A percentile compares a stretch with the other conserved stretches of the same genome.
These are phyloP conservation scores for Nipponia nippon DNA, from an alignment of 2,113 vertebrate genomes.

Conservation along the genomic window DNA sequence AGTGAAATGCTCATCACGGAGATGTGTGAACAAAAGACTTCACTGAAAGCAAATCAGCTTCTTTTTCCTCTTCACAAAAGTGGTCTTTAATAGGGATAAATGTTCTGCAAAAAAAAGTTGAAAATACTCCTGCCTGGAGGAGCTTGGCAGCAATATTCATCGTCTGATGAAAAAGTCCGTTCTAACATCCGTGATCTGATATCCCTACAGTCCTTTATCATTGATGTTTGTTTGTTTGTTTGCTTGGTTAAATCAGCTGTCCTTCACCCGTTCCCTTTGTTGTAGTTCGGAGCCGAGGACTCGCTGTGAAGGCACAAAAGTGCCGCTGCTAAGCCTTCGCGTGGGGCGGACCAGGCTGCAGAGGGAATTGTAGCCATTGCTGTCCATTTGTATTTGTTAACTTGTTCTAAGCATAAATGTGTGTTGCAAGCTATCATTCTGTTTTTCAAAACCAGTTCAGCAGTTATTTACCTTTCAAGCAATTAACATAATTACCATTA, in stretches of 20 bases:
- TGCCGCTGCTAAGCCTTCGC: background rate
- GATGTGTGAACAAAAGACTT: background rate
- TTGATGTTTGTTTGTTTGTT: background rate
- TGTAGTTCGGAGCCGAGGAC: background rate
- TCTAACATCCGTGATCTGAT: background rate
- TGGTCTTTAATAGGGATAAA: background rate
- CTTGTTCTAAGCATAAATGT: background rate
- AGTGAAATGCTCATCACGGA: background rate
- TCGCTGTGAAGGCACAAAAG: background rate
- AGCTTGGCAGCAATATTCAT: background rate
- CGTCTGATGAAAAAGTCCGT: background rate
- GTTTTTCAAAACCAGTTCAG: slow-evolving; percentile 69
- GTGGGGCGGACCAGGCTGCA: background rate
- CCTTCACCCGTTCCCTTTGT: background rate
- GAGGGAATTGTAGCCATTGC: background rate
- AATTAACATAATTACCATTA: slow-evolving; percentile 81
- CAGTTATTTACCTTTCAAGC: slow-evolving; percentile 83
- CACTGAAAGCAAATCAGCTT: background rate
- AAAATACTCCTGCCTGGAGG: background rate
- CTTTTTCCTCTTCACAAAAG: background rate
- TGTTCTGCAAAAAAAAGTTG: background rate
- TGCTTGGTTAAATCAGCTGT: background rate
- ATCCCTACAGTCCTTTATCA: accelerated
- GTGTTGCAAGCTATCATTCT: background rate
- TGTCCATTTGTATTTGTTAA: slow-evolving; percentile 16